Base-by-base conservation (phyloP, 2,888 invertebrate species). In the Leucophora obtusa region DNA sequence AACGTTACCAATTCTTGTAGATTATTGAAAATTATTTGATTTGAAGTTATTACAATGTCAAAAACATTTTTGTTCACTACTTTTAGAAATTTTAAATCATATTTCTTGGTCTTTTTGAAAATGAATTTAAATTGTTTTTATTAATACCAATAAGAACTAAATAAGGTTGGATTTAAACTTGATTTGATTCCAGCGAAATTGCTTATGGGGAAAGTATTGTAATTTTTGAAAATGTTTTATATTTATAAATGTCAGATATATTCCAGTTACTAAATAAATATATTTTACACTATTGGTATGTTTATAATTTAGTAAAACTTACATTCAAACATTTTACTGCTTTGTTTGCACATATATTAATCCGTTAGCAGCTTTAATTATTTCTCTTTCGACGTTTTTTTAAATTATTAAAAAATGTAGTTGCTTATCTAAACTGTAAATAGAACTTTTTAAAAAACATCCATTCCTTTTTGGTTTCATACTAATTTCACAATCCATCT, bases 351-450 rank as follows among this genome's bases (percentile, higher is more conserved):
- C 15, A 18, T n/a, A 14, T n/a, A n/a, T 11, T 53, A 28, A 28
- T 65, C 65, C 71, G 63, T 58, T 50, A 66, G 81, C 70, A 77
- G 81, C 81, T 50, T 21, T n/a, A 47, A 53, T 60, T 74, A 72
- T 66, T 76, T 81, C 60, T 77, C 77, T 81, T 81, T 81, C 81
- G 81, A 81, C 81, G 65, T 60, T 73, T 81, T 76, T 35, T 54
- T 47, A 47, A n/a, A 4, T 47, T 14, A 47, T 47, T n/a, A 47
- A 47, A 47, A 51, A 18, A 47, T 54, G 38, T 71, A 63, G 62
- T 59, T 47, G 53, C 43, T 81, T 74, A 65, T 74, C 54, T 81
- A 81, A n/a, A 81, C 73, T 70, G 70, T 71, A 81, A 81, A 73
- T 81, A 73, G 65, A 81, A 73, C 10, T 65, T 76, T 73, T n/a